Evolutionary conservation across 2,888 invertebrate genomes (phyloP).

Genomic region (Adelphocoris suturalis): DNA sequence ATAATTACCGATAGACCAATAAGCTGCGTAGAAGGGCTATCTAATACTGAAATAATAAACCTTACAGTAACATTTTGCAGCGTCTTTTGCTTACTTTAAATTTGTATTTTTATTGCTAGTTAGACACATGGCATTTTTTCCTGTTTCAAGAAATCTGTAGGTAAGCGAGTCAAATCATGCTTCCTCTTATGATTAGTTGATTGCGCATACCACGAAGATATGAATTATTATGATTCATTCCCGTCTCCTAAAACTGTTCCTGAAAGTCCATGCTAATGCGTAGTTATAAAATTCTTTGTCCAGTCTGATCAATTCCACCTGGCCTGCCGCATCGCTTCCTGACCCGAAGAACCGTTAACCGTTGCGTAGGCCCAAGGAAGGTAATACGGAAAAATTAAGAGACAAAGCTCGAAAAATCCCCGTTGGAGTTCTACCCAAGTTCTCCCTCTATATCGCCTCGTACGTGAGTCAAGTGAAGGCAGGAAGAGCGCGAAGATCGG

Average conservation of each 20-base stretch:
- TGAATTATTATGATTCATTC: too few relatives aligned
- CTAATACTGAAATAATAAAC: too few relatives aligned
- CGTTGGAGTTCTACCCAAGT: not conserved
- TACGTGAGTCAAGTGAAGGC: conserved; percentile 6
- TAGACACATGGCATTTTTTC: too few relatives aligned
- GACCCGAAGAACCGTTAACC: not conserved
- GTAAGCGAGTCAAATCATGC: too few relatives aligned
- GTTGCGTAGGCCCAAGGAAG: not conserved
- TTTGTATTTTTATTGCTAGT: too few relatives aligned
- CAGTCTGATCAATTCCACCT: not conserved
- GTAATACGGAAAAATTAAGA: conserved; percentile 10
- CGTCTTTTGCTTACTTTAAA: too few relatives aligned
- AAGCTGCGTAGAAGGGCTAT: too few relatives aligned
- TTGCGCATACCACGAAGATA: too few relatives aligned
- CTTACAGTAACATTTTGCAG: too few relatives aligned
- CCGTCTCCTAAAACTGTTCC: not conserved
- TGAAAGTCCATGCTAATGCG: not conserved
- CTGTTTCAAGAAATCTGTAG: too few relatives aligned
- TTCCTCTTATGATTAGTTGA: too few relatives aligned
- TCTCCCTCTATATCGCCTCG: not conserved
- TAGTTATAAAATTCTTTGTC: not conserved
- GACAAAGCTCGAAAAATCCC: conserved; percentile 29
- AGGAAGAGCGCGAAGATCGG: conserved; percentile 38
- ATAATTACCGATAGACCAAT: too few relatives aligned
- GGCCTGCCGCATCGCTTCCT: not conserved